These are phyloP conservation scores for Nesidiocoris tenuis DNA, from an alignment of 2,888 invertebrate genomes.

Conservation along the genomic window DNA sequence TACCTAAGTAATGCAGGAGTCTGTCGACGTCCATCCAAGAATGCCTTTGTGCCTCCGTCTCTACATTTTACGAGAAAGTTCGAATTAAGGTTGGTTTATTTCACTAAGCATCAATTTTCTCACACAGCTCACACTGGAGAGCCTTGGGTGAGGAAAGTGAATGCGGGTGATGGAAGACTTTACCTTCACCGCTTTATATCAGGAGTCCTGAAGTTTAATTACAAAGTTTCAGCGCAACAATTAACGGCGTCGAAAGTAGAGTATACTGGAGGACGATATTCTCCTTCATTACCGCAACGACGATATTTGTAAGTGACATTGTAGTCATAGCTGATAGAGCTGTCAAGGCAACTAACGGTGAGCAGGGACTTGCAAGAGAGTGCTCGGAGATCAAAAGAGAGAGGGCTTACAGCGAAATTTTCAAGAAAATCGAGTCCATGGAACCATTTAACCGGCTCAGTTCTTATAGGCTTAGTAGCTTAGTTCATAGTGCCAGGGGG, in stretches of 20 bases:
- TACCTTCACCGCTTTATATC: constrained; percentile 18
- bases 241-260: constrained; percentile 7
- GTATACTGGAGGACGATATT: too few relatives aligned
- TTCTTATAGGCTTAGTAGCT: too few relatives aligned
- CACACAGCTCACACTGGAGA: constrained; percentile 10
- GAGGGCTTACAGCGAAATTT: too few relatives aligned
- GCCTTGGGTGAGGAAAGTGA: background rate
- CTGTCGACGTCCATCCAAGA: too few relatives aligned
- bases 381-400: too few relatives aligned
- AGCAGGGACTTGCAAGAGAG: too few relatives aligned
- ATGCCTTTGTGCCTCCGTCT: constrained; percentile 2
- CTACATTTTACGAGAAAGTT: constrained; percentile 11
- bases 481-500: too few relatives aligned
- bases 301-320: constrained; percentile 32
- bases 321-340: constrained; percentile 22
- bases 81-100: constrained; percentile 15
- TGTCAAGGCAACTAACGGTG: too few relatives aligned
- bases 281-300: constrained; percentile 14
- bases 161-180: background rate
- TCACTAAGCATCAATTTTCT: constrained; percentile 18
- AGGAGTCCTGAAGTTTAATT: constrained; percentile 34
- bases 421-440: too few relatives aligned
- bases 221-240: constrained; percentile 29
- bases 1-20: too few relatives aligned
- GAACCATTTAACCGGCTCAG: too few relatives aligned